A percentile compares a stretch with the other conserved stretches of the same genome.
phyloP scores from a whole-genome alignment of 2,888 invertebrate species.

The Entomobrya proxima region DNA sequence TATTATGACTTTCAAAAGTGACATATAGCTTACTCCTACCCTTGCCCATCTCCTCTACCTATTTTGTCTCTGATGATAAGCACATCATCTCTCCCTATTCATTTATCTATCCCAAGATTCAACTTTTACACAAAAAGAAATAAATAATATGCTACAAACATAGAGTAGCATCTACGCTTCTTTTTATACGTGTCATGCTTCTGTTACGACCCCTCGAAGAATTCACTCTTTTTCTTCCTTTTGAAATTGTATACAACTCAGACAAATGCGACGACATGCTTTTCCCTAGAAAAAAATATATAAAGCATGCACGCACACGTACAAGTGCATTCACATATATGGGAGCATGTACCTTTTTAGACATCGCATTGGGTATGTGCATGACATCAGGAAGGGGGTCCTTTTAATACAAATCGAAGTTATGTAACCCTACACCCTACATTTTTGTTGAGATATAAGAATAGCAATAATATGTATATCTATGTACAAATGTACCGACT shows the following conservation, averaged over 20 bases:
- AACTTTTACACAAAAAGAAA: background rate
- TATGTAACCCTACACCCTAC: conserved; percentile 2
- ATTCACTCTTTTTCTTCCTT: background rate
- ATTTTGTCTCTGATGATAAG: conserved; percentile 50
- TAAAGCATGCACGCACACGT: conserved; percentile 13
- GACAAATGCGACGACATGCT: too few species aligned
- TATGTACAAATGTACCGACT: background rate
- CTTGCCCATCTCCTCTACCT: background rate
- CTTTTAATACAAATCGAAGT: conserved; percentile 1
- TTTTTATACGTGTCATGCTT: conserved; percentile 15
- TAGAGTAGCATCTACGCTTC: background rate
- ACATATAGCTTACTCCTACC: background rate
- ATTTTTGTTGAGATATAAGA: too few species aligned
- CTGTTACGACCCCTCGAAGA: background rate
- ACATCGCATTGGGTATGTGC: too few species aligned
- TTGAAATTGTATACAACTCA: background rate
- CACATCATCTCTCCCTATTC: conserved; percentile 38
- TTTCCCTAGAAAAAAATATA: background rate
- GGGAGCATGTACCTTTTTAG: background rate
- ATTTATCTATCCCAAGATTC: background rate
- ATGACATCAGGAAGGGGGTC: background rate
- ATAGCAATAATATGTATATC: background rate
- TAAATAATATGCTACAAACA: background rate
- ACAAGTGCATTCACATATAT: background rate
- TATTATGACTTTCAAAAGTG: background rate